Percentiles rank a stretch among this genome's conserved stretches.
phyloP scores from a whole-genome alignment of 2,888 invertebrate genomes.

The Mimas tiliae region DNA sequence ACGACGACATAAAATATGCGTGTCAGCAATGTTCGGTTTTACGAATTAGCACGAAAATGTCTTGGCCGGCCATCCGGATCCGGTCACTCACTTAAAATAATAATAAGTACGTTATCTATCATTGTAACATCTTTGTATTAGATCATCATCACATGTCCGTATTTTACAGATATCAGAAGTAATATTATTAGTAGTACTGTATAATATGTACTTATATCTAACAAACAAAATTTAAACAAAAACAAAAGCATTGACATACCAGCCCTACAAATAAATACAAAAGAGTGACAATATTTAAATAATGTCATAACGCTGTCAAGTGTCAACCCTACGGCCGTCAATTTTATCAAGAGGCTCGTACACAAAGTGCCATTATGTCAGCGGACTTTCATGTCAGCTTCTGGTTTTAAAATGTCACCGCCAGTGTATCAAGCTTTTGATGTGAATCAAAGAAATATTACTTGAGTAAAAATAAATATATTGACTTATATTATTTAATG shows the following conservation, averaged over 20 bases:
- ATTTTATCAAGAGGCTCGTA: conserved; percentile 41
- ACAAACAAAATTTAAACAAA: neutral
- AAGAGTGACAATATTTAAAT: conserved; percentile 17
- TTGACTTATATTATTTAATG: too few relatives aligned
- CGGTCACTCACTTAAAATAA: too few relatives aligned
- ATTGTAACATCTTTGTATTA: too few relatives aligned
- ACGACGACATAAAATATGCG: too few relatives aligned
- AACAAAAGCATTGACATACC: neutral
- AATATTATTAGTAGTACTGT: too few relatives aligned
- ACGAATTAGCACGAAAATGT: too few relatives aligned
- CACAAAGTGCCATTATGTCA: conserved; percentile 44
- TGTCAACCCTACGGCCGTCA: conserved; percentile 37
- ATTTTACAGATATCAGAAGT: too few relatives aligned
- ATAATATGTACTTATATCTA: too few relatives aligned
- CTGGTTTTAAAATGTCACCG: conserved; percentile 37
- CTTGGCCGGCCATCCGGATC: too few relatives aligned
- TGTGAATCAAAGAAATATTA: neutral
- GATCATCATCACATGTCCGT: too few relatives aligned
- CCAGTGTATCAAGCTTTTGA: conserved; percentile 31
- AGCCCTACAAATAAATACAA: conserved; percentile 3
- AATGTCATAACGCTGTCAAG: conserved; percentile 27
- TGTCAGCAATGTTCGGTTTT: too few relatives aligned
- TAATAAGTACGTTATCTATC: too few relatives aligned
- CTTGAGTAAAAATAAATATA: neutral
- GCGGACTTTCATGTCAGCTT: conserved; percentile 31